phyloP scores from a whole-genome alignment of 2,113 vertebrate species.

The Opisthocomus hoazin region DNA sequence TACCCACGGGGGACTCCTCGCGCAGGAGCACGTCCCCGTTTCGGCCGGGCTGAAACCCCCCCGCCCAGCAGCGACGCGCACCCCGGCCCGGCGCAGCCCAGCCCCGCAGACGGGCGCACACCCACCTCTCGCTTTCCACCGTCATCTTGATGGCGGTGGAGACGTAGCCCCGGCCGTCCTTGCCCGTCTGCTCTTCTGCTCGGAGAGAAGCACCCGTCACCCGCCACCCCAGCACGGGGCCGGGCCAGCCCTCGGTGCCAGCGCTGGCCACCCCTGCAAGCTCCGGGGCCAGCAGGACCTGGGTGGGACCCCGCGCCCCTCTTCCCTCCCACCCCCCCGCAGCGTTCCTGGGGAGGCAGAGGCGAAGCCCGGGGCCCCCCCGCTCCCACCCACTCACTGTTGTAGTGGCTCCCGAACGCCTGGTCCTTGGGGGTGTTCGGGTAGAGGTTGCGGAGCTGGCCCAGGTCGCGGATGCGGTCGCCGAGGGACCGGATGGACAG shows the following conservation, averaged over 20 bases:
- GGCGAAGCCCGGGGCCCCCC: not conserved
- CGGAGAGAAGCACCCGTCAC: not conserved
- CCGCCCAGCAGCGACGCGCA: fast-evolving
- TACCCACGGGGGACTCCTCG: fast-evolving
- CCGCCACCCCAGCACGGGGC: not conserved
- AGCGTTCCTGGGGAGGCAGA: not conserved
- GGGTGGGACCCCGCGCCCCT: not conserved
- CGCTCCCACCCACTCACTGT: constrained; percentile 71
- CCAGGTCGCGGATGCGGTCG: constrained; percentile 88
- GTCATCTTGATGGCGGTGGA: constrained; percentile 76
- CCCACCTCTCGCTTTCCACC: constrained; percentile 64
- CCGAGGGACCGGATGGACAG: constrained; percentile 88
- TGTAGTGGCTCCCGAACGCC: constrained; percentile 85
- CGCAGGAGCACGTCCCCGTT: not conserved
- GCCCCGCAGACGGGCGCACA: not conserved
- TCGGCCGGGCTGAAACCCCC: not conserved
- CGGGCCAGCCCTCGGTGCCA: not conserved
- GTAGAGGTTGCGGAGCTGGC: constrained; percentile 82
- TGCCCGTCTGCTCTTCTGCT: constrained; percentile 72
- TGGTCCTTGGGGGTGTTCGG: constrained; percentile 82
- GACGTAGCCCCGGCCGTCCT: constrained; percentile 71
- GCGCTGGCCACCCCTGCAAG: not conserved
- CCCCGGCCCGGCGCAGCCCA: not conserved
- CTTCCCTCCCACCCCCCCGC: not conserved
- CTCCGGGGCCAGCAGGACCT: not conserved